Evolutionary conservation across 2,888 invertebrate genomes (phyloP).

Genomic region (Monopis laevigella): DNA sequence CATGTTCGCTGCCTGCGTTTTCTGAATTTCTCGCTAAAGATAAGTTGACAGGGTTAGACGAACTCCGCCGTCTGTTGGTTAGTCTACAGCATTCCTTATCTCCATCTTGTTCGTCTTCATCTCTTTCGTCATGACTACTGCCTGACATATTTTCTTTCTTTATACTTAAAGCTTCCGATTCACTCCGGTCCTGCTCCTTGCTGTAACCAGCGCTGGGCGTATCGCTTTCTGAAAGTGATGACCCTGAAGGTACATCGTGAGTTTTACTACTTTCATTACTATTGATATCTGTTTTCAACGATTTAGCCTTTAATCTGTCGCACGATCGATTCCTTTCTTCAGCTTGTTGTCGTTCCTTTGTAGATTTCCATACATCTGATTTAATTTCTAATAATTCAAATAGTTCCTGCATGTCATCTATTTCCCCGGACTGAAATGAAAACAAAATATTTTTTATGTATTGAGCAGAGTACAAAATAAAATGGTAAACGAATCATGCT

Average conservation of each 20-base stretch:
- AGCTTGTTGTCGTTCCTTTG: constrained; percentile 60
- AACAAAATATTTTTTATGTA: constrained; percentile 12
- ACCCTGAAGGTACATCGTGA: constrained; percentile 57
- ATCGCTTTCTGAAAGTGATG: constrained; percentile 61
- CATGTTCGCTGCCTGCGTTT: constrained; percentile 67
- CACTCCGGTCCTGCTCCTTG: constrained; percentile 51
- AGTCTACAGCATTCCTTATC: constrained; percentile 57
- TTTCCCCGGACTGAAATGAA: constrained; percentile 75
- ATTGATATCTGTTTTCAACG: constrained; percentile 58
- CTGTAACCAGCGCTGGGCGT: constrained; percentile 57
- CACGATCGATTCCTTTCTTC: constrained; percentile 59
- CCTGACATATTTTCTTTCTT: constrained; percentile 64
- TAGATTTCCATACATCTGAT: constrained; percentile 78
- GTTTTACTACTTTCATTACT: constrained; percentile 61
- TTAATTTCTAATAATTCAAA: constrained; percentile 86
- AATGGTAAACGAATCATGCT: neutral
- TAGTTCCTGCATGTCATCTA: constrained; percentile 83
- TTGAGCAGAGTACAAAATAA: constrained; percentile 7
- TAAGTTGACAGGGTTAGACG: constrained; percentile 85
- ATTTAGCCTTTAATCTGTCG: constrained; percentile 55
- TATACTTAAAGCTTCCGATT: constrained; percentile 53
- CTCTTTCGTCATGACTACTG: constrained; percentile 61
- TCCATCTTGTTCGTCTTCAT: constrained; percentile 62
- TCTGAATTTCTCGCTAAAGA: constrained; percentile 69
- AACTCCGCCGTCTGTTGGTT: constrained; percentile 73